These are phyloP conservation scores for Hydrotaea cyrtoneurina DNA, from an alignment of 2,888 invertebrate genomes.

Conservation along the genomic window DNA sequence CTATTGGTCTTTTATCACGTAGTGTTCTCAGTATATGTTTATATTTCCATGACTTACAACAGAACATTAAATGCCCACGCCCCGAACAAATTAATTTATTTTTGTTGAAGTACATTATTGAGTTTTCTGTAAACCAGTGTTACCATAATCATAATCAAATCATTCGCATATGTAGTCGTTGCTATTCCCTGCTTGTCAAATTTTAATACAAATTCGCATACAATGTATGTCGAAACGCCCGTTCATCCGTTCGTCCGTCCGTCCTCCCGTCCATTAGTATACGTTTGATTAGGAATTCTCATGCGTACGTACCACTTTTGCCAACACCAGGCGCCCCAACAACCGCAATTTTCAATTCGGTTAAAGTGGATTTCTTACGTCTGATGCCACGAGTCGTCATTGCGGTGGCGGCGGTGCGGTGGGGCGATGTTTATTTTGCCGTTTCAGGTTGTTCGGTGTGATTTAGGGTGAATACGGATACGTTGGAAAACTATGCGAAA, in stretches of 20 bases:
- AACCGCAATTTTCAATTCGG: constrained; percentile 95
- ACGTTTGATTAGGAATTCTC: not conserved
- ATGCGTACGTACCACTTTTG: constrained; percentile 90
- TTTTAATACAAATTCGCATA: not conserved
- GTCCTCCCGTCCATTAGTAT: not conserved
- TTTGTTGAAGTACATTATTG: no score
- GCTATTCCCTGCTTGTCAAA: no score
- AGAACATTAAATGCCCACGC: no score
- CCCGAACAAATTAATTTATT: no score
- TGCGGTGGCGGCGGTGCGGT: not conserved
- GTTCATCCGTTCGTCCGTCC: not conserved
- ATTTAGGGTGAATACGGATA: not conserved
- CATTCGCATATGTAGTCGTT: not conserved
- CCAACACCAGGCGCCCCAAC: constrained; percentile 94
- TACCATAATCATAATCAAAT: not conserved
- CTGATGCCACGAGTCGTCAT: constrained; percentile 92
- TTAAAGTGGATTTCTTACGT: constrained; percentile 93
- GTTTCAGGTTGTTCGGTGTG: not conserved
- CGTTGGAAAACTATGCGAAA: constrained; percentile 47
- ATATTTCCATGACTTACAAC: no score
- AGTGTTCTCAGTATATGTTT: no score
- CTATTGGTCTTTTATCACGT: no score
- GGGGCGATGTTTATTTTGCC: not conserved
- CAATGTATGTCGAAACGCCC: not conserved
- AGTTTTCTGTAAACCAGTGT: no score